phyloP scores from a whole-genome alignment of 2,888 invertebrate genomes.

The Lochmaea crataegi region DNA sequence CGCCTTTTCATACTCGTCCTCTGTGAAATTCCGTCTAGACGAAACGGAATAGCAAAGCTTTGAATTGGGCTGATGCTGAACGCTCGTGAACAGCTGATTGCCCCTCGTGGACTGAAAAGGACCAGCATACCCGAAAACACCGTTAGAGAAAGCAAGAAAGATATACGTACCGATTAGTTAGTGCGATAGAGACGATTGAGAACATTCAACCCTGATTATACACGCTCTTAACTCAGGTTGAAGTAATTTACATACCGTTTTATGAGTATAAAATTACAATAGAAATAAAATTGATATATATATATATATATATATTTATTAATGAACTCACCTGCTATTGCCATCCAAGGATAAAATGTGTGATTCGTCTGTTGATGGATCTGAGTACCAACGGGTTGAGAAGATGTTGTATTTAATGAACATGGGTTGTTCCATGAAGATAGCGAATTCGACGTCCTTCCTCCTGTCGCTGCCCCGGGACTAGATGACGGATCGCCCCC shows the following conservation, averaged over 20 bases:
- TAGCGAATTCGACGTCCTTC: constrained; percentile 68
- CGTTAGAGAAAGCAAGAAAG: constrained; percentile 44
- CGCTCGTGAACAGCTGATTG: constrained; percentile 63
- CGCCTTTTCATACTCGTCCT: constrained; percentile 28
- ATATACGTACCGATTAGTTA: constrained; percentile 45
- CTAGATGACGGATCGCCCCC: constrained; percentile 80
- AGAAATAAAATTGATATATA: constrained; percentile 24
- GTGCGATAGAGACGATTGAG: constrained; percentile 59
- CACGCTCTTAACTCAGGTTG: constrained; percentile 70
- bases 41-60: constrained; percentile 45
- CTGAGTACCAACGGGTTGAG: constrained; percentile 82
- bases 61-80: constrained; percentile 57
- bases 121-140: constrained; percentile 48
- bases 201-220: constrained; percentile 68
- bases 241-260: constrained; percentile 60
- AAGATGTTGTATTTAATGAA: constrained; percentile 83
- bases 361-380: constrained; percentile 92
- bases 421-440: constrained; percentile 91
- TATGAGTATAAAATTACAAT: constrained; percentile 11
- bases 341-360: constrained; percentile 99
- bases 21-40: constrained; percentile 55
- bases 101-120: constrained; percentile 60
- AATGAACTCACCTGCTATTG: constrained; percentile 92
- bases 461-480: constrained; percentile 75
- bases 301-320: too few relatives aligned